Evolutionary conservation across 2,888 invertebrate species (phyloP).

Genomic region (Rhamphomyia laevipes): DNA sequence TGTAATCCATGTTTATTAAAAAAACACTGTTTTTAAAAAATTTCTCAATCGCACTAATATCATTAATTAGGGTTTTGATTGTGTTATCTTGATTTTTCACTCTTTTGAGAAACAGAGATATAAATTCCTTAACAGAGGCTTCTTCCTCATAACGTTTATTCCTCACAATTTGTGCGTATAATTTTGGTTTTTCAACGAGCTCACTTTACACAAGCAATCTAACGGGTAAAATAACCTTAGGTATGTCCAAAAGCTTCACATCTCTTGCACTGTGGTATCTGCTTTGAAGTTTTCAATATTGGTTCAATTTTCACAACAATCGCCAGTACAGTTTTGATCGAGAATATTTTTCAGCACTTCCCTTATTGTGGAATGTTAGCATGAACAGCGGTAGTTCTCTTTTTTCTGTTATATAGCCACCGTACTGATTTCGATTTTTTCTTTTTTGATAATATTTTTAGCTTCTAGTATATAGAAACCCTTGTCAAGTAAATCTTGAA

Average conservation of each 20-base stretch:
- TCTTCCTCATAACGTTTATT: neutral
- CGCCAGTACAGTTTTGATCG: too few relatives aligned
- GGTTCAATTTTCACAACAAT: slow-evolving; percentile 4
- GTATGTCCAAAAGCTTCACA: slow-evolving; percentile 16
- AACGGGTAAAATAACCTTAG: slow-evolving; percentile 16
- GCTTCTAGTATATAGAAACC: too few relatives aligned
- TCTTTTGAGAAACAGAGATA: too few relatives aligned
- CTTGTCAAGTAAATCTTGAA: neutral
- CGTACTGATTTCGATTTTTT: neutral
- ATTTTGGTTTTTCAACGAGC: slow-evolving; percentile 5
- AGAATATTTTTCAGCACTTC: neutral
- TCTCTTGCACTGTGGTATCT: slow-evolving; percentile 5
- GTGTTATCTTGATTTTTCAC: too few relatives aligned
- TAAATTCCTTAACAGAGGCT: too few relatives aligned
- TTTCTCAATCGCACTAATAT: neutral
- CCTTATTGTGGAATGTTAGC: neutral
- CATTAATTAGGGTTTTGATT: too few relatives aligned
- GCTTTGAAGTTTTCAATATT: slow-evolving; percentile 8
- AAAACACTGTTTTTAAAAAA: neutral
- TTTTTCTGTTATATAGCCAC: neutral
- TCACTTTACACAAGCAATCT: slow-evolving; percentile 20
- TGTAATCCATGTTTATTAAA: neutral
- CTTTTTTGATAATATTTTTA: neutral
- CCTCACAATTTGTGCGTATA: neutral
- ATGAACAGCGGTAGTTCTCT: neutral